Evolutionary conservation across 1,140 invertebrate species (phyloP), one percentile per base, ranked within the genome.

Genomic region (Anoplolepis gracilipes): DNA sequence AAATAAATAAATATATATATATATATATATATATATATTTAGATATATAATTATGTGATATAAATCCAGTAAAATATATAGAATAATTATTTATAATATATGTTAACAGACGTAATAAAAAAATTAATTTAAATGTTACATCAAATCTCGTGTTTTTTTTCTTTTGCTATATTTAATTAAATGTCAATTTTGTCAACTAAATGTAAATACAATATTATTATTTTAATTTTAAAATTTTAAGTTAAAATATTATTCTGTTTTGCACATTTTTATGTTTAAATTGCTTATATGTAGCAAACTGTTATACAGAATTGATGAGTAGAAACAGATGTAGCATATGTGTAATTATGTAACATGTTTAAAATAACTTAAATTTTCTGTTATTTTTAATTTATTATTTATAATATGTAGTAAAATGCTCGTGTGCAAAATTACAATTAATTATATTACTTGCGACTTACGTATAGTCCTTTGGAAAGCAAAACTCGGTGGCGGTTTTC

Each of bases 391-490:
- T 8, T 62, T 76, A 36, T 30, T 6, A 28, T 61, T 36, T 57
- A 53, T 46, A 0, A 72, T 33, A 10, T 73, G 42, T 42, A 11
- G 2, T 4, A 8, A n/a, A n/a, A 28, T 22, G 25, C 13, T 30
- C 1, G 10, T 76, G 0, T 42, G 39, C 16, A 2, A 62, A 22
- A 49, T 33, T 61, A 33, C 11, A 49, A 6, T 42, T 42, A 59
- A n/a, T 73, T 73, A 30, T 30, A 72, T 73, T 36, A 7, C 0
- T n/a, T 25, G 22, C 57, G 1, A 16, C 36, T 62, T 90, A 96
- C 96, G 95, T 92, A 96, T 95, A 13, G 95, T 87, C 11, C 93
- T 94, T 30, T 96, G 85, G 61, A 96, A 96, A 0, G 88, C 85
- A 0, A 91, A 73, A 0, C 92, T 87, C 0, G 96, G 96, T 0